Percentiles rank a stretch among this genome's conserved stretches.
Conservation (phyloP, 2,888 invertebrate species). For the Lithophane leautieri region DNA sequence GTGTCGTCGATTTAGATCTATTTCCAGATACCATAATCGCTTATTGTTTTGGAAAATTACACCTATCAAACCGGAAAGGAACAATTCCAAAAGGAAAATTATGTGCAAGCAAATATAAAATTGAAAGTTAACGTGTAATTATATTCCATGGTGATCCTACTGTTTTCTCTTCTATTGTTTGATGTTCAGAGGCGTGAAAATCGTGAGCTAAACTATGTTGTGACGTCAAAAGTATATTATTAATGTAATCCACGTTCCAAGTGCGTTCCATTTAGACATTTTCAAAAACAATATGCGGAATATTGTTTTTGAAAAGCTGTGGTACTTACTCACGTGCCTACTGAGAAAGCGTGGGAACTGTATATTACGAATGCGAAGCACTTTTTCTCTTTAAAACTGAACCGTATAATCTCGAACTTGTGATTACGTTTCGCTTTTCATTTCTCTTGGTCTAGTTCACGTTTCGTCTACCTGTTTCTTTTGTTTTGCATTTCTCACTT, state of each 20-base stretch:
- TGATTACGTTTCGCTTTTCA: constrained; percentile 57
- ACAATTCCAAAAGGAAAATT: constrained; percentile 61
- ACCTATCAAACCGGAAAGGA: constrained; percentile 43
- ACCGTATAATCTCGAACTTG: constrained; percentile 65
- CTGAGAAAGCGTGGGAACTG: constrained; percentile 64
- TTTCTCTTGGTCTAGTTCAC: constrained; percentile 58
- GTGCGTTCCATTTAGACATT: constrained; percentile 12
- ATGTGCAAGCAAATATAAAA: constrained; percentile 71
- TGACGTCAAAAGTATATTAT: constrained; percentile 48
- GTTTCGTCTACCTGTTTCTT: constrained; percentile 24
- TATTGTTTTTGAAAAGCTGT: constrained; percentile 38
- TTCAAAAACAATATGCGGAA: constrained; percentile 4
- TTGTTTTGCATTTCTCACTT: constrained; percentile 39
- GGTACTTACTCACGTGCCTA: neutral
- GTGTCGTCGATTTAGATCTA: neutral
- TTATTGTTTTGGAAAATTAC: constrained; percentile 41
- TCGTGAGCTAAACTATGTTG: constrained; percentile 65
- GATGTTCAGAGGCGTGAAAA: constrained; percentile 83
- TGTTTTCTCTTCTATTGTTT: constrained; percentile 88
- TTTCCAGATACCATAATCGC: neutral
- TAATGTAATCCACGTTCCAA: constrained; percentile 16
- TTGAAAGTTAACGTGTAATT: constrained; percentile 80
- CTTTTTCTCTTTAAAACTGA: constrained; percentile 64
- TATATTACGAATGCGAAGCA: constrained; percentile 26
- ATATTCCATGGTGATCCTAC: constrained; percentile 78